Conservation (phyloP, 2,797 vertebrate species). For the Hapalemur alaotrensis region DNA sequence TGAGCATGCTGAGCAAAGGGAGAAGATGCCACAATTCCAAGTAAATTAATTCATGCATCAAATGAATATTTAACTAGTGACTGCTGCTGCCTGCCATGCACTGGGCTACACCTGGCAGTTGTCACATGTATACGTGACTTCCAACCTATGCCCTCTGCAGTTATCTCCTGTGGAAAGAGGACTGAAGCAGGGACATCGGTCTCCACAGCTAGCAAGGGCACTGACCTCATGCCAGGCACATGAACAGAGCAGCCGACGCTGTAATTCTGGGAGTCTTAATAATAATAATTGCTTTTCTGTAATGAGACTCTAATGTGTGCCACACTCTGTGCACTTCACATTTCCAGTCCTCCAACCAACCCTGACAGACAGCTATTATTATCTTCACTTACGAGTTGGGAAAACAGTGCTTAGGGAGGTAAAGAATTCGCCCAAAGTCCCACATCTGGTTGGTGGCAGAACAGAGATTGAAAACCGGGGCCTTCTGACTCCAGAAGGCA, state of each 20-base stretch:
- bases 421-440: neutral
- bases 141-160: neutral
- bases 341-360: neutral
- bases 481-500: neutral
- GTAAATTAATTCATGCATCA: neutral
- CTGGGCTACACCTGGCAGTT: neutral
- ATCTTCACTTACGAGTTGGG: neutral
- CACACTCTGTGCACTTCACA: neutral
- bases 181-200: no score
- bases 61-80: neutral
- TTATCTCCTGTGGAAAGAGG: neutral
- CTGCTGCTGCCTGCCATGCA: neutral
- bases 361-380: neutral
- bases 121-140: neutral
- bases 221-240: neutral
- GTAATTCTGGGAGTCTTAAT: neutral
- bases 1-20: neutral
- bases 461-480: neutral
- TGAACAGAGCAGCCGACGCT: neutral
- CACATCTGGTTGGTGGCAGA: neutral
- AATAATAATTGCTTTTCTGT: neutral
- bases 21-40: neutral
- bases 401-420: neutral
- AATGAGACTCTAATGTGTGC: neutral
- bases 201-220: neutral